These are phyloP conservation scores for Oenanthe oenanthe DNA, from an alignment of 2,113 vertebrate genomes.

Conservation along the genomic window DNA sequence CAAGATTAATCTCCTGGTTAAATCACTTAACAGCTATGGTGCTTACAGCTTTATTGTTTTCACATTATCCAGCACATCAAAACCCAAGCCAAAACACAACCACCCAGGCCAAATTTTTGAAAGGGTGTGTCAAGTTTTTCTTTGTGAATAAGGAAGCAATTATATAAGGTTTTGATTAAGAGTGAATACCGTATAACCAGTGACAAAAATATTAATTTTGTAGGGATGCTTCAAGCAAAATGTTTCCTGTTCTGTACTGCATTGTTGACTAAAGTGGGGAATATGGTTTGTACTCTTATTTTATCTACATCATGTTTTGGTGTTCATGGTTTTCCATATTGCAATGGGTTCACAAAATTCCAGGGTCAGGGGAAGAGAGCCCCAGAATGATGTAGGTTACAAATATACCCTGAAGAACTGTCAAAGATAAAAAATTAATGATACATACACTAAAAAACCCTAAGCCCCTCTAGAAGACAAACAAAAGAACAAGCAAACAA, in stretches of 20 bases:
- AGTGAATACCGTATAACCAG: background rate
- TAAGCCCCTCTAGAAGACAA: background rate
- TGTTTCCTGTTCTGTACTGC: background rate
- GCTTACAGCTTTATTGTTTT: constrained; percentile 40
- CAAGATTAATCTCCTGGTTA: constrained; percentile 43
- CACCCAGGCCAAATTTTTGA: background rate
- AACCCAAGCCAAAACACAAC: constrained; percentile 11
- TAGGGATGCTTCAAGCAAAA: background rate
- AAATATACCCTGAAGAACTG: background rate
- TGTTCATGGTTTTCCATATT: background rate
- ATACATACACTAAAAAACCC: background rate
- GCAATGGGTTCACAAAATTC: background rate
- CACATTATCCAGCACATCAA: background rate
- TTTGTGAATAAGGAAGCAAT: background rate
- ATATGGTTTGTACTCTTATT: background rate
- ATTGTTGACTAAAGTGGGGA: background rate
- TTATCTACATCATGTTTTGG: background rate
- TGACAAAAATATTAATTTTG: background rate
- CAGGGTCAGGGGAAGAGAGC: background rate
- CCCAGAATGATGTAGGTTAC: background rate
- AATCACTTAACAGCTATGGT: constrained; percentile 2
- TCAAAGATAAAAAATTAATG: background rate
- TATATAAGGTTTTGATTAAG: background rate
- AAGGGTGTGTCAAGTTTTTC: background rate
- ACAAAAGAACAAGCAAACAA: background rate